Evolutionary conservation across 2,113 vertebrate genomes (phyloP), one percentile per base, ranked within the genome.

Genomic region (Lycaon pictus): DNA sequence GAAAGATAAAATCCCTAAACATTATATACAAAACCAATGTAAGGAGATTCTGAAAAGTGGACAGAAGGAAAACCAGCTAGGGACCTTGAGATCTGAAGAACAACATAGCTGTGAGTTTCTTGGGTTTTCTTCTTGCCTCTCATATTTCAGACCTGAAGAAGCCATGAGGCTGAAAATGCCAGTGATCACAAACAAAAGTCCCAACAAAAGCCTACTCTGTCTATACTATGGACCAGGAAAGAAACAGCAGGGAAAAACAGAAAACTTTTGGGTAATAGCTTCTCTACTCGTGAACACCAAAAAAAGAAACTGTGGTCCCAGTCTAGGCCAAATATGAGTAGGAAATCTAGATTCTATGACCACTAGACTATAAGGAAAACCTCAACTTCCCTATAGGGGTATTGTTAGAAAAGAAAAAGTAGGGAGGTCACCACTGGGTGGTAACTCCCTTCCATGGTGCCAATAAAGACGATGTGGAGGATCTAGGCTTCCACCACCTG

Each of bases 341-440:
- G 22, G 5, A 0, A 1, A 0, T 81, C 22, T 48, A 60, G 37
- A 53, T 20, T 27, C 5, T 2, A 48, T 19, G 19, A 11, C 90
- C 5, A 7, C 4, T 27, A 23, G 27, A 60, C 23, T 15, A 2
- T 58, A 67, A 55, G 10, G 43, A 91, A 48, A 19, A 13, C 32
- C 29, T 17, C 6, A 63, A 0, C 2, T 17, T 69, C 11, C 2
- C 27, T 10, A 12, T 0, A 20, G 2, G 17, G 2, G 6, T 43
- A 4, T 2, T 86, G 55, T 71, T 11, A 55, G 35, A 82, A 35
- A 92, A 53, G 56, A 27, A 51, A 80, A 62, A 12, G 10, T 10
- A 27, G 1, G 19, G n/a, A n/a, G 10, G 3, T 17, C 58, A 55
- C 13, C 17, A 4, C n/a, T 37, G 11, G 2, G 6, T 25, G 37